phyloP scores from a whole-genome alignment of 2,113 vertebrate genomes.

The Opisthocomus hoazin region DNA sequence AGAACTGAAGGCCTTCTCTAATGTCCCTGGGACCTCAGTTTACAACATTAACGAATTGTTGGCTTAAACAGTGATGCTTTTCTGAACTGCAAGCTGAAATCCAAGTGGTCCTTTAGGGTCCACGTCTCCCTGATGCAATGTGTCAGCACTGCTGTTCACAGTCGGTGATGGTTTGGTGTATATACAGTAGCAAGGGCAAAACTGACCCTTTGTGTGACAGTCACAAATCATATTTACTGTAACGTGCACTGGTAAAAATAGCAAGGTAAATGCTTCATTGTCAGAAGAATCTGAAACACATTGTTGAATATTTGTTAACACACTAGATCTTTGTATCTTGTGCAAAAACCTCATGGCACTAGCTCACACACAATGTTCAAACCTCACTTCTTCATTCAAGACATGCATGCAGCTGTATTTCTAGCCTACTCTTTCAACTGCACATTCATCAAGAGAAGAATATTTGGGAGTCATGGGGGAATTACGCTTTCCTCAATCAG shows the following conservation, averaged over 20 bases:
- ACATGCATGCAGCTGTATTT: conserved; percentile 23
- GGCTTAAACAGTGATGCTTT: not conserved
- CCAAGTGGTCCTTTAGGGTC: not conserved
- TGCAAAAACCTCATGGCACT: not conserved
- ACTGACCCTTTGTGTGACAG: not conserved
- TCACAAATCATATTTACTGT: not conserved
- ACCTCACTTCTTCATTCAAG: no score
- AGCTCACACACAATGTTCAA: not conserved
- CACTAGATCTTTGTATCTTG: not conserved
- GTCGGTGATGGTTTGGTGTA: not conserved
- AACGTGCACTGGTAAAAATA: not conserved
- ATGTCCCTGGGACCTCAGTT: not conserved
- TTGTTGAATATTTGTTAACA: not conserved
- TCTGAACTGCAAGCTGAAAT: not conserved
- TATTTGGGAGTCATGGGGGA: not conserved
- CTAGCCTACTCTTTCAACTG: conserved; percentile 2
- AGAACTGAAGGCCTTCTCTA: not conserved
- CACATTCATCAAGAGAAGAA: not conserved
- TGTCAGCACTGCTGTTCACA: not conserved
- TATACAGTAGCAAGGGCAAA: not conserved
- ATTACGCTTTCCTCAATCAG: not conserved
- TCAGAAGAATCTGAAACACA: not conserved
- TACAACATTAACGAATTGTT: not conserved
- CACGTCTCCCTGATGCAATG: not conserved
- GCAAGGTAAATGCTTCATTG: not conserved